Evolutionary conservation across 2,888 invertebrate species (phyloP), one percentile per base, ranked within the genome.

Genomic region (Quadroppia sp.): DNA sequence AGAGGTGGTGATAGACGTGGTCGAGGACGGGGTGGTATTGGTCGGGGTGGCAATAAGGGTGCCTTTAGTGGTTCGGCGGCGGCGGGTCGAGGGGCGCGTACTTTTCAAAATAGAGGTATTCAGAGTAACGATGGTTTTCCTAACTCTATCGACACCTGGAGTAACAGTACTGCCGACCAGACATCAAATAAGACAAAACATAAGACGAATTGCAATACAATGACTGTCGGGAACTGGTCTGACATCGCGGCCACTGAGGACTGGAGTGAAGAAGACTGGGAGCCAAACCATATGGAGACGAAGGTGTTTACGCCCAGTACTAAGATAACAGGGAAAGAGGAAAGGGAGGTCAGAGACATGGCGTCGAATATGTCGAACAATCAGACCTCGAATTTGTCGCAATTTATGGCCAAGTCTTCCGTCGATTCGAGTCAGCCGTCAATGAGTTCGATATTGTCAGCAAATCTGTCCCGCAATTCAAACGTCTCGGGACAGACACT

Each of bases 261-360:
- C 83, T 93, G 90, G 92, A 92, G 91, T 84, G 91, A 89, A 81
- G 94, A 95, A 83, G 95, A 95, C 82, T 96, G 95, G 86, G 92
- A 93, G 53, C 95, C 95, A 72, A 94, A 93, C 79, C 86, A 95
- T 76, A 90, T 92, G 77, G 95, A 96, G 82, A 93, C 92, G 69
- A 95, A 95, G 86, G 94, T 96, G 75, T 92, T 92, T 81, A 91
- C 91, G 56, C 89, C 91, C 15, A 89, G 89, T 80, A 71, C 76
- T 25, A 76, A 76, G 30, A 48, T 73, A 40, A 45, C 73, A 11
- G 75, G 73, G 50, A 75, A 75, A 30, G 75, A 75, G 23, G 75
- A 75, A 42, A 70, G 28, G 9, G 67, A 36, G 1, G 53, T 32
- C 17, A 28, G 50, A 45, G 45, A 53, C 45, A 48, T 61, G 48